phyloP scores from a whole-genome alignment of 2,797 vertebrate genomes.

The Epinephelus awoara region DNA sequence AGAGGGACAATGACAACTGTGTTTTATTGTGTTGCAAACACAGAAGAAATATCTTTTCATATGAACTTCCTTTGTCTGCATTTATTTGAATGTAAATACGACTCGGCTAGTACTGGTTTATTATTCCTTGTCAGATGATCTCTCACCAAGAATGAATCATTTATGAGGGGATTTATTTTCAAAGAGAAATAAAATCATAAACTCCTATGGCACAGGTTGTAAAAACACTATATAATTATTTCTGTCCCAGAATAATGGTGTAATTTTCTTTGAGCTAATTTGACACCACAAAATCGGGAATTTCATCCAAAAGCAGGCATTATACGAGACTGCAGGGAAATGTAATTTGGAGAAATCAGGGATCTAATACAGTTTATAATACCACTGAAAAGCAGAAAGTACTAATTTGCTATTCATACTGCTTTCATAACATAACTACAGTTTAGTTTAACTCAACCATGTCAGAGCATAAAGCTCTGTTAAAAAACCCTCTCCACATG shows the following conservation, averaged over 20 bases:
- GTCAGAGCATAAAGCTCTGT: conserved; percentile 78
- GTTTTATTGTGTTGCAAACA: conserved; percentile 83
- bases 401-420: conserved; percentile 87
- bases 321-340: conserved; percentile 75
- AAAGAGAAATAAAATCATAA: conserved; percentile 84
- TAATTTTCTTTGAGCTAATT: conserved; percentile 85
- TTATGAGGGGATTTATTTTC: conserved; percentile 86
- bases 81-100: conserved; percentile 87
- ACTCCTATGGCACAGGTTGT: conserved; percentile 77
- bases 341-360: conserved; percentile 85
- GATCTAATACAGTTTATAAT: conserved; percentile 87
- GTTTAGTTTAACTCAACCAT: conserved; percentile 84
- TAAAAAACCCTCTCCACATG: conserved; percentile 82
- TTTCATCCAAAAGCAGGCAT: conserved; percentile 76
- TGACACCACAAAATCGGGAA: conserved; percentile 83
- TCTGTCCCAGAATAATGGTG: conserved; percentile 71
- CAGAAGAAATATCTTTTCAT: conserved; percentile 78
- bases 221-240: conserved; percentile 77
- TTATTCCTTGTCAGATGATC: conserved; percentile 84
- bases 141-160: conserved; percentile 81
- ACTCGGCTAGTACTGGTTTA: conserved; percentile 77
- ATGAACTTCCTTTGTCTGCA: conserved; percentile 80
- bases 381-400: conserved; percentile 82
- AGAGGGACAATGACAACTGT: conserved; percentile 79
- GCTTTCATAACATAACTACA: conserved; percentile 82